phyloP scores from a whole-genome alignment of 2,797 vertebrate genomes.

The Hafferia zeledoni region DNA sequence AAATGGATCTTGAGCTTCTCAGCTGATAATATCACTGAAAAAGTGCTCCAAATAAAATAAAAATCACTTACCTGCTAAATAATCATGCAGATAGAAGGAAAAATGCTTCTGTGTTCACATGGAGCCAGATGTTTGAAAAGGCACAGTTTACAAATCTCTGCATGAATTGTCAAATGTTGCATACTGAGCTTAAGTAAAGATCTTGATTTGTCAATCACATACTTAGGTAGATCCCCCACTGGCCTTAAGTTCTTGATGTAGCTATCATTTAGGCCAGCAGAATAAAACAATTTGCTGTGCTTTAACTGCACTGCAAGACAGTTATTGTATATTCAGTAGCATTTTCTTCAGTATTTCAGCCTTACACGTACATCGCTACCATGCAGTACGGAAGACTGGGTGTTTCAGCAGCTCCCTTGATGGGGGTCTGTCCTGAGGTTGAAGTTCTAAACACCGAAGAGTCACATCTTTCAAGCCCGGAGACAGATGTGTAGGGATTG shows the following conservation, averaged over 20 bases:
- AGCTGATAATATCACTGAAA: slow-evolving; percentile 78
- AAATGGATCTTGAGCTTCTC: slow-evolving; percentile 74
- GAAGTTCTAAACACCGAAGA: slow-evolving; percentile 89
- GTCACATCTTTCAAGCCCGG: slow-evolving; percentile 88
- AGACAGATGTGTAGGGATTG: slow-evolving; percentile 85
- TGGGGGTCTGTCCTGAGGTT: slow-evolving; percentile 86
- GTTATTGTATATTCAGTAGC: slow-evolving; percentile 74
- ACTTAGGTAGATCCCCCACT: slow-evolving; percentile 67
- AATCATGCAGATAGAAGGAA: slow-evolving; percentile 71
- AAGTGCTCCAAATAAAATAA: slow-evolving; percentile 76
- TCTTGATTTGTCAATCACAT: slow-evolving; percentile 79
- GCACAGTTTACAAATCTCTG: slow-evolving; percentile 78
- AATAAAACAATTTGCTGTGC: slow-evolving; percentile 22
- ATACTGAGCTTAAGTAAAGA: slow-evolving; percentile 78
- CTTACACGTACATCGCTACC: slow-evolving; percentile 75
- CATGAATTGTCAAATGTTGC: slow-evolving; percentile 73
- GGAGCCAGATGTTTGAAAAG: slow-evolving; percentile 77
- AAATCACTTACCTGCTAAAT: slow-evolving; percentile 69
- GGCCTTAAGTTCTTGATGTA: slow-evolving; percentile 46
- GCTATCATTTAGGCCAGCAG: slow-evolving; percentile 56
- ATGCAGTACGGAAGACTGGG: slow-evolving; percentile 86
- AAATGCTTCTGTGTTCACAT: slow-evolving; percentile 51
- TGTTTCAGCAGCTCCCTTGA: slow-evolving; percentile 90
- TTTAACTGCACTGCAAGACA: slow-evolving; percentile 40
- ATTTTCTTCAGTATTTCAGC: slow-evolving; percentile 44